phyloP scores from a whole-genome alignment of 2,113 vertebrate species.

The Uropsilus gracilis region DNA sequence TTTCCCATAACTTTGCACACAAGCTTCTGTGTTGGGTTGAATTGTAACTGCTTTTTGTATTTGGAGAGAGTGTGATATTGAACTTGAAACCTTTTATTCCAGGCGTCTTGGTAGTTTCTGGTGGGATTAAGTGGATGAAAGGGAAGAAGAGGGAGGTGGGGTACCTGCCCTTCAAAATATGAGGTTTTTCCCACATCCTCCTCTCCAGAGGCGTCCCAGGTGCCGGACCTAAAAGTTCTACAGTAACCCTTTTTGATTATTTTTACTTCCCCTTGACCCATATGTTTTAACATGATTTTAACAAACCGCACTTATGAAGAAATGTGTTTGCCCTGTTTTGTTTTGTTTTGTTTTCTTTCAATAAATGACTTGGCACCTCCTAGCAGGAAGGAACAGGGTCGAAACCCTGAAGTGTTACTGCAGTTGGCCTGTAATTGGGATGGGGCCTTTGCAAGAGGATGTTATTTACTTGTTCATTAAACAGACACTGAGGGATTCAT shows the following conservation, averaged over 20 bases:
- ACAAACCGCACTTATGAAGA: slow-evolving; percentile 77
- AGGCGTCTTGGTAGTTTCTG: slow-evolving; percentile 76
- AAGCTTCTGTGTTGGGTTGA: slow-evolving; percentile 84
- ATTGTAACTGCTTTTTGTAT: slow-evolving; percentile 88
- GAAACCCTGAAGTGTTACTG: slow-evolving; percentile 57
- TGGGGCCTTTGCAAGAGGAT: slow-evolving; percentile 27
- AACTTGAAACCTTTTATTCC: slow-evolving; percentile 82
- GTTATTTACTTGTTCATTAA: slow-evolving; percentile 16
- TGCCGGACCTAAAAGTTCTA: slow-evolving; percentile 26
- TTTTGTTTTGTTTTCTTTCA: slow-evolving; percentile 75
- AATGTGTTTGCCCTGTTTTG: slow-evolving; percentile 77
- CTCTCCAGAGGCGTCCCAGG: slow-evolving; percentile 10
- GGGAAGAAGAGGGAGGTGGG: slow-evolving; percentile 53
- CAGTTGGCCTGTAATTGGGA: slow-evolving; percentile 65
- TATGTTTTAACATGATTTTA: slow-evolving; percentile 75
- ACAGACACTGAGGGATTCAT: background rate
- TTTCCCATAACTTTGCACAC: slow-evolving; percentile 84
- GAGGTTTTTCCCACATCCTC: background rate
- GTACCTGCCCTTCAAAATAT: background rate
- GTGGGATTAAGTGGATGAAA: slow-evolving; percentile 47
- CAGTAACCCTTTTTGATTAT: slow-evolving; percentile 47
- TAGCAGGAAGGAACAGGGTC: slow-evolving; percentile 70
- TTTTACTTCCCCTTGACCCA: slow-evolving; percentile 55
- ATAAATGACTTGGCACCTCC: slow-evolving; percentile 77
- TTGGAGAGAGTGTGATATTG: slow-evolving; percentile 88